Evolutionary conservation across 2,113 vertebrate species (phyloP).

Genomic region (Smithornis capensis): DNA sequence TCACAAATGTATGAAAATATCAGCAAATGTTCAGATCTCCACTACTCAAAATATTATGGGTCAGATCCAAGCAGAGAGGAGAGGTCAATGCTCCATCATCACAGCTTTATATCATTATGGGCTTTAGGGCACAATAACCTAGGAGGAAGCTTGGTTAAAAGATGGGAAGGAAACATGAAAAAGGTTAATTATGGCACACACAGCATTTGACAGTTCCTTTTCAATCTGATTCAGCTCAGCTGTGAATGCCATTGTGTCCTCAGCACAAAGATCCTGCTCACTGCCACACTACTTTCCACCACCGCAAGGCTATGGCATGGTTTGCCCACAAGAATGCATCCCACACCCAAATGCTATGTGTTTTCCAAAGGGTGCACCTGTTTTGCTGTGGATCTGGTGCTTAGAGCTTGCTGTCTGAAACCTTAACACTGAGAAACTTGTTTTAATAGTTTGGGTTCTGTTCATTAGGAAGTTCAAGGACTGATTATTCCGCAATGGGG

Average conservation of each 20-base stretch:
- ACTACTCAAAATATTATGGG: conserved; percentile 66
- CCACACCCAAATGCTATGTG: rapidly evolving
- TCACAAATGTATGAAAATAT: conserved; percentile 52
- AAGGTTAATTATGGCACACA: conserved; percentile 64
- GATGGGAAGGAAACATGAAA: conserved; percentile 53
- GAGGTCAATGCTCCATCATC: conserved; percentile 60
- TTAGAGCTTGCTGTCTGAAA: neutral
- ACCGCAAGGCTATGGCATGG: neutral
- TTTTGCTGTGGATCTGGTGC: neutral
- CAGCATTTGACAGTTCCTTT: conserved; percentile 61
- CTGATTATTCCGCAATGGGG: neutral
- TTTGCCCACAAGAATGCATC: neutral
- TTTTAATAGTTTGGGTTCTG: conserved; percentile 3
- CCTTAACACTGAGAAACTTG: neutral
- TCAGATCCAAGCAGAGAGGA: conserved; percentile 37
- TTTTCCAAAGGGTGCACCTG: neutral
- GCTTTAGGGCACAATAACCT: conserved; percentile 63
- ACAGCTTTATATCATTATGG: conserved; percentile 58
- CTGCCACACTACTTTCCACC: neutral
- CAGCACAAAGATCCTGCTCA: neutral
- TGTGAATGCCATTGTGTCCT: neutral
- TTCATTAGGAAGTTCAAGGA: neutral
- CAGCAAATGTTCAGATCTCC: conserved; percentile 33
- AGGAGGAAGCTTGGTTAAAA: conserved; percentile 54
- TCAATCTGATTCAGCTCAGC: conserved; percentile 54